Evolutionary conservation across 2,888 invertebrate species (phyloP).

Genomic region (Asteroscopus sphinx): DNA sequence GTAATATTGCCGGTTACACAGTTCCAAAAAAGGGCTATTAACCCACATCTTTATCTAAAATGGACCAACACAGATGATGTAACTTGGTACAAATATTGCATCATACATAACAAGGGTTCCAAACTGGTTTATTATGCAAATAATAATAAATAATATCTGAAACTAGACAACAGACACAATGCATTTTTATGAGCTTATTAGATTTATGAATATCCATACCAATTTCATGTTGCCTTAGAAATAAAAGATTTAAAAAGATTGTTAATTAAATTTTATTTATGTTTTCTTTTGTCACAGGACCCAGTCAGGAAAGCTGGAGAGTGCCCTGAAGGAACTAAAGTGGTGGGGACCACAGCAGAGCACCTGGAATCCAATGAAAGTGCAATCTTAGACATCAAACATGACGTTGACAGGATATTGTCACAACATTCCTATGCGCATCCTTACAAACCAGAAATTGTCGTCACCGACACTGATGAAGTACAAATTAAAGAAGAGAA

Average conservation of each 20-base stretch:
- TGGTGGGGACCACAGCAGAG: constrained; percentile 97
- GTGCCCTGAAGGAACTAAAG: constrained; percentile 89
- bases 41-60: constrained; percentile 42
- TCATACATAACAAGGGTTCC: constrained; percentile 6
- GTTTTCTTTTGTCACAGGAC: constrained; percentile 68
- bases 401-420: constrained; percentile 85
- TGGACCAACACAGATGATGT: constrained; percentile 23
- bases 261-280: not conserved
- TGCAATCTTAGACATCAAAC: constrained; percentile 85
- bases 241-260: no score
- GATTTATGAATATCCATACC: no score
- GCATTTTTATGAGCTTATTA: no score
- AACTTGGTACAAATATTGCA: constrained; percentile 34
- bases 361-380: constrained; percentile 94
- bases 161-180: no score
- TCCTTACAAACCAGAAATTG: constrained; percentile 78
- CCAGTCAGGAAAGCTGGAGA: constrained; percentile 79
- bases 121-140: constrained; percentile 10
- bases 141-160: no score
- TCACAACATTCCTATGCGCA: constrained; percentile 88
- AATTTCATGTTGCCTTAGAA: no score
- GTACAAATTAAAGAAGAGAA: constrained; percentile 75
- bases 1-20: not conserved
- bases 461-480: constrained; percentile 54
- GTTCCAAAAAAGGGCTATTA: constrained; percentile 18